Evolutionary conservation across 2,888 invertebrate species (phyloP).

Genomic region (Drosophila stalkeri): DNA sequence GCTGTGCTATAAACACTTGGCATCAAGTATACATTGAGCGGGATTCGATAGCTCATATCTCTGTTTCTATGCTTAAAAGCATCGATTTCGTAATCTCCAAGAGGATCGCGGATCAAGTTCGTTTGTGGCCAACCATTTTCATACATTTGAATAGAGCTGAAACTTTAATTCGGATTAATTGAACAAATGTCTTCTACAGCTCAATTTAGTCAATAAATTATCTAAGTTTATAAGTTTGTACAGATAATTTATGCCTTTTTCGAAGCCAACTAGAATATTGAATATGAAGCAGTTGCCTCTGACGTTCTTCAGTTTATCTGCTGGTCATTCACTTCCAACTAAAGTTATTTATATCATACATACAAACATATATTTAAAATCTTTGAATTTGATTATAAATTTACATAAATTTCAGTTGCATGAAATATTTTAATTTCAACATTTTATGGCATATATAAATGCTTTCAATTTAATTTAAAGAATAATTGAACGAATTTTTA

Average conservation of each 20-base stretch:
- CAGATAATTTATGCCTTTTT: background rate
- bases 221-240: background rate
- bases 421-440: no score
- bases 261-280: background rate
- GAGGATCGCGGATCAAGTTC: background rate
- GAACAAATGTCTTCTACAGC: background rate
- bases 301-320: background rate
- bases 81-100: background rate
- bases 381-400: no score
- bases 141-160: background rate
- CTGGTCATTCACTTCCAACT: slow-evolving; percentile 1
- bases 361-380: no score
- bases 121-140: background rate
- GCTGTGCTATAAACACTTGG: no score
- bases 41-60: background rate
- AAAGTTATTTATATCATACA: no score
- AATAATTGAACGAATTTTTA: no score
- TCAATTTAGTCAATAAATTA: background rate
- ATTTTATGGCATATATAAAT: no score
- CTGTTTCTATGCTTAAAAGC: background rate
- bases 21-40: background rate
- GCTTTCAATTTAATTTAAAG: no score
- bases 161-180: background rate
- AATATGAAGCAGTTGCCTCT: background rate
- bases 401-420: no score